Evolutionary conservation across 2,888 invertebrate genomes (phyloP).

Genomic region (Drosophila buzzatii): DNA sequence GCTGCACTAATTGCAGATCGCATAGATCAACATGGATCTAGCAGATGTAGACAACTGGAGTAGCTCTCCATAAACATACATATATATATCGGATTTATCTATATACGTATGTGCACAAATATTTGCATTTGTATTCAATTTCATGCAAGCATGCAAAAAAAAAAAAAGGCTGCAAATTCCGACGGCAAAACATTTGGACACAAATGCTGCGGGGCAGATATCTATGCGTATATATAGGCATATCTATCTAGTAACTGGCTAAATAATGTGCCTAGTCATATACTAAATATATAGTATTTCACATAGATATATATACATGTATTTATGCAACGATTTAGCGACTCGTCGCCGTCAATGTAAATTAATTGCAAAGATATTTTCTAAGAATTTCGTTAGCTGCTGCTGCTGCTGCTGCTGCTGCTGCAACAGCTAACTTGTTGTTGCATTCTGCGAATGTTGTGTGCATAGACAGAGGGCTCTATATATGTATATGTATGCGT

Average conservation of each 20-base stretch:
- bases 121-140: slow-evolving; percentile 56
- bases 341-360: slow-evolving; percentile 35
- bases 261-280: neutral
- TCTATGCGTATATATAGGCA: neutral
- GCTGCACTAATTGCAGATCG: slow-evolving; percentile 53
- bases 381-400: slow-evolving; percentile 40
- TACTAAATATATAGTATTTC: neutral
- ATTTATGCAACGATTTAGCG: slow-evolving; percentile 7
- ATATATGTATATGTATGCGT: neutral
- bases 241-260: neutral
- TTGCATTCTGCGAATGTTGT: slow-evolving; percentile 40
- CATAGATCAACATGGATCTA: slow-evolving; percentile 18
- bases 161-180: slow-evolving; percentile 28
- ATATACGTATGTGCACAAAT: slow-evolving; percentile 14
- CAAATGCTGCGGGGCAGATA: neutral
- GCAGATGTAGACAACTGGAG: slow-evolving; percentile 9
- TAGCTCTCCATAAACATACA: neutral
- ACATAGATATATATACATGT: neutral
- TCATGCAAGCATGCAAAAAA: slow-evolving; percentile 52
- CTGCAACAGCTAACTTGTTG: slow-evolving; percentile 7
- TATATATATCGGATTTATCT: neutral
- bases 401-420: slow-evolving; percentile 9
- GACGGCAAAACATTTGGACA: slow-evolving; percentile 51
- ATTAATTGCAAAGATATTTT: slow-evolving; percentile 55
- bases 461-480: too few species aligned